Percentiles rank a stretch among this genome's conserved stretches.
These are phyloP conservation scores for Drusus annulatus DNA, from an alignment of 1,140 invertebrate species.

Conservation along the genomic window DNA sequence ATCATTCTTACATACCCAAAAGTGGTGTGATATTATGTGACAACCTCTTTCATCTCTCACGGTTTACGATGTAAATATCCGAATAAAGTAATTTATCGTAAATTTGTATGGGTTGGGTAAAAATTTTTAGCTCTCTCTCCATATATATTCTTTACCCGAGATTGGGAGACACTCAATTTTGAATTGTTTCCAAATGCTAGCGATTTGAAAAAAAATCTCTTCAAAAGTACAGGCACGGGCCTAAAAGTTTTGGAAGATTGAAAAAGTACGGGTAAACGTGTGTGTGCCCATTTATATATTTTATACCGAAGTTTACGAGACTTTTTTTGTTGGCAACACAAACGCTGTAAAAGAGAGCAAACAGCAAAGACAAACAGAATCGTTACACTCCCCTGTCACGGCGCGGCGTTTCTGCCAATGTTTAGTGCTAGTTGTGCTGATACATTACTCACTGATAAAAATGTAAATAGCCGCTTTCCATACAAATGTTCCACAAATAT, in stretches of 20 bases:
- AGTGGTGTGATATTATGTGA: no score
- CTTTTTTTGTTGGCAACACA: conserved; percentile 52
- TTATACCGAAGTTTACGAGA: conserved; percentile 51
- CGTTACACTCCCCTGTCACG: conserved; percentile 44
- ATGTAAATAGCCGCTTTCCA: conserved; percentile 47
- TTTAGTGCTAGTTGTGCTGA: conserved; percentile 37
- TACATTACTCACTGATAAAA: conserved; percentile 48
- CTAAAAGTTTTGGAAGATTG: background rate
- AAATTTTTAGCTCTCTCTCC: no score
- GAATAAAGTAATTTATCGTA: no score
- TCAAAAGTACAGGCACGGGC: no score
- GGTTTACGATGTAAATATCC: no score
- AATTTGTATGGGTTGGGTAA: no score
- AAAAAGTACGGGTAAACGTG: conserved; percentile 25
- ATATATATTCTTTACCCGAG: no score
- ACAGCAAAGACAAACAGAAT: conserved; percentile 56
- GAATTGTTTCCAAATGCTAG: no score
- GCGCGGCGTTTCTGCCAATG: conserved; percentile 49
- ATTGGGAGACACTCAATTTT: no score
- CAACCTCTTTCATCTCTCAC: no score
- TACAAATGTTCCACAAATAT: conserved; percentile 4
- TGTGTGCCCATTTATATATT: conserved; percentile 49
- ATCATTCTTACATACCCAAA: no score
- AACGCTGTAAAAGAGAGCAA: conserved; percentile 50
- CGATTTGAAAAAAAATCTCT: no score